Evolutionary conservation across 2,797 vertebrate genomes (phyloP).

Genomic region (Diplodus sargus): DNA sequence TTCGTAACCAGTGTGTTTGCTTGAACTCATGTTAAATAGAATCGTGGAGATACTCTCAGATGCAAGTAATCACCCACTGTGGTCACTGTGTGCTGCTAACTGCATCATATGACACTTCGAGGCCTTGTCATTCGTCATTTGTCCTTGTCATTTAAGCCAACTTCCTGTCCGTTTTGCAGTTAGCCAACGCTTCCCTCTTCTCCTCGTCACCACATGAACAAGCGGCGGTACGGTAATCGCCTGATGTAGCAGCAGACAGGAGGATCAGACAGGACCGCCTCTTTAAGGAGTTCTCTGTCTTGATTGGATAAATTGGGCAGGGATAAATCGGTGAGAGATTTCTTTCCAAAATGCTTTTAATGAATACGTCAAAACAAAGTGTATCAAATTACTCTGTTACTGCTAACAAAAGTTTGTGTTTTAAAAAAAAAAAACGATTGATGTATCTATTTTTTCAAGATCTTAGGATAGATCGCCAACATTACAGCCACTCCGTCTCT

Average conservation of each 20-base stretch:
- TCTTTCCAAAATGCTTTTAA: conserved; percentile 1
- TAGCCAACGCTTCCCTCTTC: no score
- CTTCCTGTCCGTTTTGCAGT: no score
- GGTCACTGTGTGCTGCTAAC: neutral
- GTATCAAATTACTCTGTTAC: neutral
- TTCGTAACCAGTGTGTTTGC: neutral
- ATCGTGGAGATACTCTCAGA: neutral
- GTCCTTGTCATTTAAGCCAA: no score
- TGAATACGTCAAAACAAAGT: neutral
- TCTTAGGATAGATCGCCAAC: neutral
- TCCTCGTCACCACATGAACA: no score
- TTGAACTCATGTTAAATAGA: neutral
- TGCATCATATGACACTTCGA: neutral
- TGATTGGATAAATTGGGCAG: no score
- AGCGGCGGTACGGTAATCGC: no score
- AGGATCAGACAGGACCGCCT: no score
- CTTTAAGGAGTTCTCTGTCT: no score
- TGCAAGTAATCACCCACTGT: neutral
- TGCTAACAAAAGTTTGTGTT: neutral
- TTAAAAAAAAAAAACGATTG: neutral
- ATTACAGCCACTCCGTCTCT: neutral
- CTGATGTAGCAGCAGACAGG: no score
- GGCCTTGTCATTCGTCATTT: neutral
- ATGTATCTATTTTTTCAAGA: no score
- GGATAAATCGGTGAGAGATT: neutral